These are phyloP conservation scores for Chauna torquata DNA, from an alignment of 2,113 vertebrate species.

Conservation along the genomic window DNA sequence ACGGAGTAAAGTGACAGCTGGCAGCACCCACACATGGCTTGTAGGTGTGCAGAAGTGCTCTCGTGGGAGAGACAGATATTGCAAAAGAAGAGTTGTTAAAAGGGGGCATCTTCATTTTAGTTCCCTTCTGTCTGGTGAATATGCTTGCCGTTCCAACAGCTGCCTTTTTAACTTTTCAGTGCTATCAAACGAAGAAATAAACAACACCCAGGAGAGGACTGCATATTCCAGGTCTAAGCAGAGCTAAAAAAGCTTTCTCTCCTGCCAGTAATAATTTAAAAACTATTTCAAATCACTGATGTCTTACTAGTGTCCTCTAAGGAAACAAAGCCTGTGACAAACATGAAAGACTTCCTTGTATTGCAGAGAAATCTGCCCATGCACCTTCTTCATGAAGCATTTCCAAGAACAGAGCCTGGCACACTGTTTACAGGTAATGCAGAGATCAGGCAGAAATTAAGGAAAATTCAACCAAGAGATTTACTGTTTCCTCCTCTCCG, in stretches of 20 bases:
- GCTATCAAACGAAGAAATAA: not conserved
- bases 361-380: not conserved
- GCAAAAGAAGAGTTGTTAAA: not conserved
- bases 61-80: rapidly evolving
- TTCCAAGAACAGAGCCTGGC: not conserved
- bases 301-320: not conserved
- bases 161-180: not conserved
- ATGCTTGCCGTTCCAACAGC: not conserved
- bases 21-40: not conserved
- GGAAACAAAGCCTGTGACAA: not conserved
- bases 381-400: not conserved
- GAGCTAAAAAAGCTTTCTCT: not conserved
- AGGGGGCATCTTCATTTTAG: not conserved
- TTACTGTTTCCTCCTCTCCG: not conserved
- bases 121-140: not conserved
- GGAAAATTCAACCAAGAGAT: not conserved
- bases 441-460: not conserved
- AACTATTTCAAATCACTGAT: not conserved
- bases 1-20: not conserved
- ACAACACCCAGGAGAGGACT: not conserved
- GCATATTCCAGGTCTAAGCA: not conserved
- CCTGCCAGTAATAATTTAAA: not conserved
- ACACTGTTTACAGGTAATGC: not conserved
- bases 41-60: not conserved
- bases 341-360: not conserved